Conservation (phyloP, 2,888 invertebrate genomes). For the Dromius quadrimaculatus region DNA sequence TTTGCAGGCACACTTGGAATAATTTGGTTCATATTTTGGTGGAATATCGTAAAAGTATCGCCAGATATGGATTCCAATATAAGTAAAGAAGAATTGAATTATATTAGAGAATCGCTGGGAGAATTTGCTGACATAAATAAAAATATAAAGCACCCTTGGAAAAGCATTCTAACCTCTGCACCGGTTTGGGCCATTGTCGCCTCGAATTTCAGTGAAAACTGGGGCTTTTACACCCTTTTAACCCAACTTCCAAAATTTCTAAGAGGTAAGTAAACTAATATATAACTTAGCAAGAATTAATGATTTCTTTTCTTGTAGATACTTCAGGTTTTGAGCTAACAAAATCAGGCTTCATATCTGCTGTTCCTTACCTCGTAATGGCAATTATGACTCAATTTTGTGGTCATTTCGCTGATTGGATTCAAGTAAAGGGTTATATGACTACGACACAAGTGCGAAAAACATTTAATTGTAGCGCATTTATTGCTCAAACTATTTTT, state of each 20-base stretch:
- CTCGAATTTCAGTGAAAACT: constrained; percentile 89
- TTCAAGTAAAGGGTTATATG: constrained; percentile 74
- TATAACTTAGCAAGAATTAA: neutral
- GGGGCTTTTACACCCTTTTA: constrained; percentile 89
- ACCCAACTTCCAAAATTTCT: constrained; percentile 87
- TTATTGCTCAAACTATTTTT: constrained; percentile 84
- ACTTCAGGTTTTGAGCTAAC: constrained; percentile 79
- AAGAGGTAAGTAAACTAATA: constrained; percentile 75
- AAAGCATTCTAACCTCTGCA: constrained; percentile 77
- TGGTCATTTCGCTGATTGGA: constrained; percentile 86
- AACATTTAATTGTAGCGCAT: constrained; percentile 79
- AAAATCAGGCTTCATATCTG: constrained; percentile 86
- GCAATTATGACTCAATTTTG: constrained; percentile 82
- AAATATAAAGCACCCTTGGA: constrained; percentile 80
- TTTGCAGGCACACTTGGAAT: constrained; percentile 73
- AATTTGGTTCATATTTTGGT: constrained; percentile 81
- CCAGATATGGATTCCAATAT: constrained; percentile 83
- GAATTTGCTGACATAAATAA: constrained; percentile 65
- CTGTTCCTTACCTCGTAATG: constrained; percentile 91
- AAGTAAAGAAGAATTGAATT: constrained; percentile 78
- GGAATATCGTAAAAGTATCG: constrained; percentile 77
- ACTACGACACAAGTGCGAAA: constrained; percentile 81
- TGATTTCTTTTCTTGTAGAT: constrained; percentile 68
- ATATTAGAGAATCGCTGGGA: constrained; percentile 75
- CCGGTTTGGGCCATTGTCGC: constrained; percentile 87